These are phyloP conservation scores for Uropsilus gracilis DNA, from an alignment of 2,113 vertebrate species.

Conservation along the genomic window DNA sequence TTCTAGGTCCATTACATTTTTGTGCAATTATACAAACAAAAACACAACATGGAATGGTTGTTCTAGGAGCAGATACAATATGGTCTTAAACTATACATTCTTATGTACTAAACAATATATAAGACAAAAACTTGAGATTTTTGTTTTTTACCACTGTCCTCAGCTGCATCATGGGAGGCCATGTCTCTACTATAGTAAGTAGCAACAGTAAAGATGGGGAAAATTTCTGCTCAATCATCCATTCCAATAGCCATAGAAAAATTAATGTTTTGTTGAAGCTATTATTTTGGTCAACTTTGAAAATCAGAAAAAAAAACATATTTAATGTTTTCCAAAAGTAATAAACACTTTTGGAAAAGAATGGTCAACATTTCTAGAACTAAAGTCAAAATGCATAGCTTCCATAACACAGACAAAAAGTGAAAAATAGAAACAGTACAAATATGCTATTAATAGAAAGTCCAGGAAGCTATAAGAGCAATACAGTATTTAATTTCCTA, in stretches of 20 bases:
- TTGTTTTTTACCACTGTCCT: not conserved
- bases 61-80: not conserved
- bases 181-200: not conserved
- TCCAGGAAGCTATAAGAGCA: not conserved
- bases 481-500: not conserved
- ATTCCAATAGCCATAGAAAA: not conserved
- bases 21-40: not conserved
- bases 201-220: not conserved
- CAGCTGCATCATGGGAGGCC: not conserved
- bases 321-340: no score
- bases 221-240: not conserved
- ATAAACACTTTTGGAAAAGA: not conserved
- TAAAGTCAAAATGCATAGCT: not conserved
- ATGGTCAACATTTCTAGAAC: not conserved
- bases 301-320: not conserved
- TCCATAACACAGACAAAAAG: not conserved
- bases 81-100: not conserved
- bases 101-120: not conserved
- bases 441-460: not conserved
- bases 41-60: not conserved
- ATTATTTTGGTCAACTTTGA: conserved; percentile 1
- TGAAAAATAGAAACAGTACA: not conserved
- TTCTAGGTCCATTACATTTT: not conserved
- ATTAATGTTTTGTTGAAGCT: not conserved
- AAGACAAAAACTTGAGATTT: not conserved